Percentiles rank a stretch among this genome's conserved stretches.
Conservation (phyloP, 2,888 invertebrate species). For the Cinara cedri region DNA sequence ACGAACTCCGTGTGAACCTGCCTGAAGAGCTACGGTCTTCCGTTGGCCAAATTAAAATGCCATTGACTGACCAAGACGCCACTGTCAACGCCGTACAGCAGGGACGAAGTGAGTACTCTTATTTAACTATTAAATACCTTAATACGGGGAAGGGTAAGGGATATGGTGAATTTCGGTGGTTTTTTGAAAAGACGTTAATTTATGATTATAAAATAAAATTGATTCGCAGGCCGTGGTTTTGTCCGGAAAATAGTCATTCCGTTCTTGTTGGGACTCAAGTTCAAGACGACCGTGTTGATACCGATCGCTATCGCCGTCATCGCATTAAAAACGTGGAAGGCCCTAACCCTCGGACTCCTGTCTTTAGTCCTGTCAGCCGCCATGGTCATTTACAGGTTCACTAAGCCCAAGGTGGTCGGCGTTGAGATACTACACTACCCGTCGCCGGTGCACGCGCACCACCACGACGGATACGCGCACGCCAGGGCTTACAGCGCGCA, state of each 20-base stretch:
- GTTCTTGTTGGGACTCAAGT: slow-evolving; percentile 83
- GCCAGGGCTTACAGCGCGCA: slow-evolving; percentile 67
- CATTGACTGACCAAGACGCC: slow-evolving; percentile 68
- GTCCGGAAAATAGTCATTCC: slow-evolving; percentile 72
- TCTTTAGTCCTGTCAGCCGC: slow-evolving; percentile 85
- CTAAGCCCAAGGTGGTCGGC: slow-evolving; percentile 85
- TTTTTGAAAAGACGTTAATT: too few species aligned
- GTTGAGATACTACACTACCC: slow-evolving; percentile 79
- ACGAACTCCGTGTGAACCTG: slow-evolving; percentile 76
- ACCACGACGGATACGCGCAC: slow-evolving; percentile 67
- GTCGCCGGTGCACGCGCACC: slow-evolving; percentile 62
- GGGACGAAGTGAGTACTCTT: slow-evolving; percentile 59
- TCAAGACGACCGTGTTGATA: slow-evolving; percentile 83
- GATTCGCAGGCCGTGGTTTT: slow-evolving; percentile 24
- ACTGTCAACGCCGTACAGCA: slow-evolving; percentile 63
- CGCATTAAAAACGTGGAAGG: slow-evolving; percentile 89
- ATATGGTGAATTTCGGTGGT: too few species aligned
- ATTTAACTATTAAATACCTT: too few species aligned
- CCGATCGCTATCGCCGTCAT: slow-evolving; percentile 82
- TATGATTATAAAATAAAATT: too few species aligned
- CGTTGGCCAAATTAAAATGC: slow-evolving; percentile 74
- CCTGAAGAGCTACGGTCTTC: slow-evolving; percentile 70
- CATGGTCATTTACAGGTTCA: slow-evolving; percentile 83
- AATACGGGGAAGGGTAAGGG: too few species aligned
- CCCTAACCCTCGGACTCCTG: slow-evolving; percentile 81